A percentile compares a stretch with the other conserved stretches of the same genome.
phyloP scores from a whole-genome alignment of 2,888 invertebrate genomes.

The Tinea trinotella region DNA sequence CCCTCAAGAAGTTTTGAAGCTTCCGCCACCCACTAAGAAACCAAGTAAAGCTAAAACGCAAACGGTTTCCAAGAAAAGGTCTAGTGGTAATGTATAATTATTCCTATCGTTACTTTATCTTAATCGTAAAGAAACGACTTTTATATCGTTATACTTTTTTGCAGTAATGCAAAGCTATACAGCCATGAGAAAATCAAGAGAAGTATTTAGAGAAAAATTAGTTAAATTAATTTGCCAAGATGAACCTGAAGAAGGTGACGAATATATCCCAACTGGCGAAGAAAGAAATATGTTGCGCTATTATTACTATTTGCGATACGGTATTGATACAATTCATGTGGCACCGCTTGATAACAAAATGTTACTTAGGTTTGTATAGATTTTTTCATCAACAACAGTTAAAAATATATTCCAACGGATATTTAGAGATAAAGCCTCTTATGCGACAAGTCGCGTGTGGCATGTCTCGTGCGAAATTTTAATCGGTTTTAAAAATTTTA shows the following conservation, averaged over 20 bases:
- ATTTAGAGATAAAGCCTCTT: too few relatives aligned
- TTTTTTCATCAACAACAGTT: neutral
- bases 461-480: too few relatives aligned
- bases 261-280: slow-evolving; percentile 70
- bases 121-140: neutral
- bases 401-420: too few relatives aligned
- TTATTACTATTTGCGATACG: slow-evolving; percentile 91
- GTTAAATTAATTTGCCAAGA: slow-evolving; percentile 80
- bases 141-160: slow-evolving; percentile 20
- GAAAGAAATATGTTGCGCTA: slow-evolving; percentile 84
- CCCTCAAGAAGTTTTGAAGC: slow-evolving; percentile 73
- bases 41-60: slow-evolving; percentile 34
- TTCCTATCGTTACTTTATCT: neutral
- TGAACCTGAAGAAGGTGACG: slow-evolving; percentile 51
- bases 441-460: too few relatives aligned
- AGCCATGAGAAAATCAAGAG: slow-evolving; percentile 79
- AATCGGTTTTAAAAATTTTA: too few relatives aligned
- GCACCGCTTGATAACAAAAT: slow-evolving; percentile 85
- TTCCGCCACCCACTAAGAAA: slow-evolving; percentile 50
- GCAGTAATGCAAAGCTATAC: slow-evolving; percentile 77
- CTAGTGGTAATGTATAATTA: slow-evolving; percentile 37
- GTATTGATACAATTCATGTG: slow-evolving; percentile 91
- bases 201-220: slow-evolving; percentile 85
- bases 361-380: slow-evolving; percentile 67
- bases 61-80: slow-evolving; percentile 35